These are phyloP conservation scores for Tachysurus fulvidraco DNA, from an alignment of 2,113 vertebrate species.

Conservation along the genomic window DNA sequence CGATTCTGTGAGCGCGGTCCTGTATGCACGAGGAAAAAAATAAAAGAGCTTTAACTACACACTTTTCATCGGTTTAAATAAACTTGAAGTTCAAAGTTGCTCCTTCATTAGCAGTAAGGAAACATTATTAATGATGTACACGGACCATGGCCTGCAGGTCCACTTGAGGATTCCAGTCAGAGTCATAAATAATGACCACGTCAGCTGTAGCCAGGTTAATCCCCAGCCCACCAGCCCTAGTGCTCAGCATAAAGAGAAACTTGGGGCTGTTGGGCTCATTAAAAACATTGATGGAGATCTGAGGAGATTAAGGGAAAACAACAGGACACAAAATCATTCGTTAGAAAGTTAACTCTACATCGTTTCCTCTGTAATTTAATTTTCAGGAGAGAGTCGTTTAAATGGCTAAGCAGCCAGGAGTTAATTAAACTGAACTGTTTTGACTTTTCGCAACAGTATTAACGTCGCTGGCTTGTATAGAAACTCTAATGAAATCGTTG, in stretches of 20 bases:
- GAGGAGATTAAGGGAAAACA: slow-evolving; percentile 3
- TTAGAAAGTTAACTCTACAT: not conserved
- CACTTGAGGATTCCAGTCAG: slow-evolving; percentile 99
- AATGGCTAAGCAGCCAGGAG: not conserved
- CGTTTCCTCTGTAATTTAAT: not conserved
- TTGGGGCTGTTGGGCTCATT: slow-evolving; percentile 92
- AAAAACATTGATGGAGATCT: slow-evolving; percentile 92
- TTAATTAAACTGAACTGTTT: not conserved
- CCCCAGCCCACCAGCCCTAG: slow-evolving; percentile 93
- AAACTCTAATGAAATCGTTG: not conserved
- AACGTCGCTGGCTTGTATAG: not conserved
- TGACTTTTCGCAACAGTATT: not conserved
- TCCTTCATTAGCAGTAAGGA: not conserved
- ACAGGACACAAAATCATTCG: not conserved
- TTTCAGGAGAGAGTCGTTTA: not conserved
- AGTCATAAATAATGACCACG: slow-evolving; percentile 97
- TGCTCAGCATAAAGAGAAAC: slow-evolving; percentile 98
- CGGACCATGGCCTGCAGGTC: slow-evolving; percentile 98
- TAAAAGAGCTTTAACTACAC: not conserved
- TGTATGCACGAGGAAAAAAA: slow-evolving; percentile 49
- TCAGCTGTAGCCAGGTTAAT: slow-evolving; percentile 98
- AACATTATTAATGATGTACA: slow-evolving; percentile 1
- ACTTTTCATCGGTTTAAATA: no score
- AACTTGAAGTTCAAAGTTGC: not conserved
- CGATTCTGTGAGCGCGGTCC: slow-evolving; percentile 98